Evolutionary conservation across 2,888 invertebrate genomes (phyloP).

Genomic region (Onthophagus sagittarius): DNA sequence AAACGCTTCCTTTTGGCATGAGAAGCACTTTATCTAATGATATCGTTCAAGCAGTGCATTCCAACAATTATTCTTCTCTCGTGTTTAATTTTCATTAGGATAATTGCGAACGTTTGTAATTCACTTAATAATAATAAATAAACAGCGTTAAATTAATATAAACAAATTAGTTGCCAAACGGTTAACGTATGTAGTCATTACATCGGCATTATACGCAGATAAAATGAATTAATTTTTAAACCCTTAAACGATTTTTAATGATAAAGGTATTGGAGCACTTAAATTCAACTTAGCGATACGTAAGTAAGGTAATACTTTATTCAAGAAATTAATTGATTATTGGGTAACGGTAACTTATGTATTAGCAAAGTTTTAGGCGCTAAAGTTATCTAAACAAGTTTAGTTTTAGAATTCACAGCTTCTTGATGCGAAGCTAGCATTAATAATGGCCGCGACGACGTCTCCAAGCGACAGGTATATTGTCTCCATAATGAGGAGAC

Average conservation of each 20-base stretch:
- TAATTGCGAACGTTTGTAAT: background rate
- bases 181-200: background rate
- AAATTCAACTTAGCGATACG: too few species aligned
- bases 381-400: background rate
- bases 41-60: background rate
- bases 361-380: background rate
- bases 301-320: too few species aligned
- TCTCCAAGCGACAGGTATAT: slow-evolving; percentile 1
- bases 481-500: slow-evolving; percentile 8
- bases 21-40: background rate
- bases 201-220: background rate
- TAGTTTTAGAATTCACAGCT: background rate
- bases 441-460: background rate
- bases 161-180: background rate
- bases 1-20: background rate
- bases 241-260: background rate
- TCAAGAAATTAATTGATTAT: too few species aligned
- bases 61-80: background rate
- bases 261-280: background rate
- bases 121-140: background rate
- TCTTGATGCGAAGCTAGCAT: background rate
- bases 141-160: background rate
- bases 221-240: background rate
- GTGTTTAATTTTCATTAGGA: background rate
- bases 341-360: too few species aligned